Base-by-base conservation (phyloP, 2,797 vertebrate genomes). In the Kryptopterus vitreolus region DNA sequence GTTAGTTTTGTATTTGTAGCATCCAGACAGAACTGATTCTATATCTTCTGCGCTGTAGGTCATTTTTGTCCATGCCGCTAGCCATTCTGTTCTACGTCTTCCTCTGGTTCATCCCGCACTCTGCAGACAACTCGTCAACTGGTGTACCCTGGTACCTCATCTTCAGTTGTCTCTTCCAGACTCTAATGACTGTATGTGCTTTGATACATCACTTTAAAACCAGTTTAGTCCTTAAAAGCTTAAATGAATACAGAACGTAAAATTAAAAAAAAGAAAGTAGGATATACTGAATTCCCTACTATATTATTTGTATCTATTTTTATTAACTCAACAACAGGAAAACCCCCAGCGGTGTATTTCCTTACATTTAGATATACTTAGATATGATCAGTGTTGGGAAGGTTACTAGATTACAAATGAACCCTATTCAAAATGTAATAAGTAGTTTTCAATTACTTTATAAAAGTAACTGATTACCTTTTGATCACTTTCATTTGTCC, bases 161-260 rank as follows among this genome's bases (percentile, higher is more conserved):
- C 24, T 88, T 53, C 0, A 85, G 91, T 87, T 94, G 93, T 85
- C 85, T 94, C 82, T 95, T 94, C 58, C 90, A 95, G 88, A 92
- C 88, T 68, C 90, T 94, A 86, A 92, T 94, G 92, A 95, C 91
- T 77, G 92, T 93, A 90, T 90, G 93, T 83, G 46, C 20, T 52
- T 65, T 35, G 38, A 15, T 11, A 24, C 24, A 35, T 65, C 33
- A 61, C 59, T 52, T 50, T 76, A 76, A 52, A 18, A n/a, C 22
- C 4, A 16, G n/a, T 71, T 79, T 65, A 69, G 18, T 63, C 24
- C 13, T 16, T 72, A 35, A 22, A n/a, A 55, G 33, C 1, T 33
- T 53, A 18, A 52, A 71, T 53, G 5, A 53, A 71, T 4, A 0
- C 33, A 26, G 22, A 68, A 16, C 46, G 22, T 48, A 15, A 50